phyloP scores from a whole-genome alignment of 2,888 invertebrate species.

The Cheilosia vernalis region DNA sequence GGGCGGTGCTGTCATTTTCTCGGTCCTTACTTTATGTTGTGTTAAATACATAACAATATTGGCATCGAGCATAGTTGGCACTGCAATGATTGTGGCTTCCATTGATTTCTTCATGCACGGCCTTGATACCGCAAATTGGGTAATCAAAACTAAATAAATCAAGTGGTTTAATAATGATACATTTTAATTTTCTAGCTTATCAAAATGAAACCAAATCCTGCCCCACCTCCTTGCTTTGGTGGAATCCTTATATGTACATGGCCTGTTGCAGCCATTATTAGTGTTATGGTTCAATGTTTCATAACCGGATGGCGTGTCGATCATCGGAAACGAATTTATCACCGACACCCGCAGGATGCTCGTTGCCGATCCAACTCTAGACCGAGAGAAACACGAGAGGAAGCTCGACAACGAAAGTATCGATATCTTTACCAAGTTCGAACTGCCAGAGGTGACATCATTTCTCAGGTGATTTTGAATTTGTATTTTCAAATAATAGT shows the following conservation, averaged over 20 bases:
- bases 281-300: constrained; percentile 83
- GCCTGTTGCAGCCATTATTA: constrained; percentile 82
- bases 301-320: constrained; percentile 83
- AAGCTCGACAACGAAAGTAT: constrained; percentile 92
- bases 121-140: constrained; percentile 82
- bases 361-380: constrained; percentile 83
- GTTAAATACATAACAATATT: constrained; percentile 83
- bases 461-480: constrained; percentile 88
- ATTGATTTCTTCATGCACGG: constrained; percentile 83
- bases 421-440: constrained; percentile 94
- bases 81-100: constrained; percentile 82
- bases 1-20: constrained; percentile 83
- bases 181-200: constrained; percentile 78
- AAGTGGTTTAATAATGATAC: neutral
- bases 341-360: constrained; percentile 79
- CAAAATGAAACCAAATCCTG: constrained; percentile 82
- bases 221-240: constrained; percentile 83
- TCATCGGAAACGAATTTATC: constrained; percentile 82
- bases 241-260: constrained; percentile 82
- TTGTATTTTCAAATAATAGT: neutral
- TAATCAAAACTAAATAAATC: constrained; percentile 54
- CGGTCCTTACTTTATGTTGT: constrained; percentile 83
- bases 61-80: constrained; percentile 83
- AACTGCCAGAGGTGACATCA: constrained; percentile 94
- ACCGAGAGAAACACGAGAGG: constrained; percentile 90